A percentile compares a stretch with the other conserved stretches of the same genome.
phyloP scores from a whole-genome alignment of 2,797 vertebrate genomes.

The Yasuhikotakia modesta region DNA sequence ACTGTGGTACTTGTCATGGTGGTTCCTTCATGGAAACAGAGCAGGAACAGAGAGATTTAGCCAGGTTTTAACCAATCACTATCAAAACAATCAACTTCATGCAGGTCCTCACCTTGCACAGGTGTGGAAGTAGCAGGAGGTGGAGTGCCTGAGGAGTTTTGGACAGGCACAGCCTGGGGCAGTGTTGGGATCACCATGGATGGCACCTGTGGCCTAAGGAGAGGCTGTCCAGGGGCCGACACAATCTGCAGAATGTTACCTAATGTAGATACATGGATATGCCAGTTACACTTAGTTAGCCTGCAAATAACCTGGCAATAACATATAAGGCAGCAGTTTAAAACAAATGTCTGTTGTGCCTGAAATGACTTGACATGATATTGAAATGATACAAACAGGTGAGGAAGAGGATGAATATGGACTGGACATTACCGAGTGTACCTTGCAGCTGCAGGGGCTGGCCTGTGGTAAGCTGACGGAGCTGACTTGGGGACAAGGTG shows the following conservation, averaged over 20 bases:
- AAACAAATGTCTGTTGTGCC: too few species aligned
- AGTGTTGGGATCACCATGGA: constrained; percentile 91
- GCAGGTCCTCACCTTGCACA: constrained; percentile 79
- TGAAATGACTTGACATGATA: constrained; percentile 3
- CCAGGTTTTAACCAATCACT: too few species aligned
- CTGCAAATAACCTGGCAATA: neutral
- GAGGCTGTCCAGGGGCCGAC: constrained; percentile 90
- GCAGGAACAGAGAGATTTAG: too few species aligned
- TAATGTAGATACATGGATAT: constrained; percentile 61
- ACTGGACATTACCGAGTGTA: constrained; percentile 77
- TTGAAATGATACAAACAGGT: neutral
- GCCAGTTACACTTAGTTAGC: neutral
- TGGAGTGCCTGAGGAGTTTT: constrained; percentile 78
- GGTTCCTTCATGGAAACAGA: constrained; percentile 56
- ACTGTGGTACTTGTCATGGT: constrained; percentile 66
- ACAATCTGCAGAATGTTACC: constrained; percentile 98
- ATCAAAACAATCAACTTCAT: too few species aligned
- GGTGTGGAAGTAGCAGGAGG: constrained; percentile 71
- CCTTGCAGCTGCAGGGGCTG: constrained; percentile 98
- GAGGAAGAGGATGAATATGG: constrained; percentile 57
- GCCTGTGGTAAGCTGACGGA: constrained; percentile 95
- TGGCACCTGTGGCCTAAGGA: constrained; percentile 87
- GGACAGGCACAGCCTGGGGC: constrained; percentile 81
- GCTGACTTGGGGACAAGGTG: constrained; percentile 93
- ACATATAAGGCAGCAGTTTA: neutral